Percentiles rank a stretch among this genome's conserved stretches.
phyloP scores from a whole-genome alignment of 2,888 invertebrate species.

The Acanthopleura granulata region DNA sequence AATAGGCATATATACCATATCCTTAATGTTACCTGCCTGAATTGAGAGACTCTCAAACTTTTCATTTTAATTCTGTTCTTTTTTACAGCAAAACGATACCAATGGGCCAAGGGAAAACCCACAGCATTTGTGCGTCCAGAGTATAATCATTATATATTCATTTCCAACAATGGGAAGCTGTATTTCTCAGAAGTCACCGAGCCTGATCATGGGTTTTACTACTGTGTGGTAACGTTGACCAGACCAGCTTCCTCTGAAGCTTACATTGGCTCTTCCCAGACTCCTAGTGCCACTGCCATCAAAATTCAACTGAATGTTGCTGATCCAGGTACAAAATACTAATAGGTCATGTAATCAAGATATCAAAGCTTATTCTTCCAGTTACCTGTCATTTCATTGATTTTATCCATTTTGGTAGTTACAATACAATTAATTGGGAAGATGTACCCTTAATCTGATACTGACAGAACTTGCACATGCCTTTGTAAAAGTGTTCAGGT shows the following conservation, averaged over 20 bases:
- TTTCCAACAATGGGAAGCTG: slow-evolving; percentile 91
- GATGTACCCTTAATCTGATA: too few relatives aligned
- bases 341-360: too few relatives aligned
- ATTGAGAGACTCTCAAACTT: too few relatives aligned
- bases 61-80: neutral
- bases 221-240: slow-evolving; percentile 17
- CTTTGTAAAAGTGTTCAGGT: too few relatives aligned
- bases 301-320: neutral
- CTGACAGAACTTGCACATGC: too few relatives aligned
- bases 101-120: slow-evolving; percentile 91
- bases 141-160: slow-evolving; percentile 82
- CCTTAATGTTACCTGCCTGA: too few relatives aligned
- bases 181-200: slow-evolving; percentile 93
- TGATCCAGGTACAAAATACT: neutral
- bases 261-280: slow-evolving; percentile 2
- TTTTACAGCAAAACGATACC: slow-evolving; percentile 72
- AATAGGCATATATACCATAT: too few relatives aligned
- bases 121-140: slow-evolving; percentile 95
- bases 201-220: slow-evolving; percentile 71
- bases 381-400: too few relatives aligned
- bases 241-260: neutral
- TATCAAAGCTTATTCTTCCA: too few relatives aligned
- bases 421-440: too few relatives aligned
- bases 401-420: too few relatives aligned
- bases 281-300: slow-evolving; percentile 14